phyloP scores from a whole-genome alignment of 2,113 vertebrate species.

The Gopherus flavomarginatus region DNA sequence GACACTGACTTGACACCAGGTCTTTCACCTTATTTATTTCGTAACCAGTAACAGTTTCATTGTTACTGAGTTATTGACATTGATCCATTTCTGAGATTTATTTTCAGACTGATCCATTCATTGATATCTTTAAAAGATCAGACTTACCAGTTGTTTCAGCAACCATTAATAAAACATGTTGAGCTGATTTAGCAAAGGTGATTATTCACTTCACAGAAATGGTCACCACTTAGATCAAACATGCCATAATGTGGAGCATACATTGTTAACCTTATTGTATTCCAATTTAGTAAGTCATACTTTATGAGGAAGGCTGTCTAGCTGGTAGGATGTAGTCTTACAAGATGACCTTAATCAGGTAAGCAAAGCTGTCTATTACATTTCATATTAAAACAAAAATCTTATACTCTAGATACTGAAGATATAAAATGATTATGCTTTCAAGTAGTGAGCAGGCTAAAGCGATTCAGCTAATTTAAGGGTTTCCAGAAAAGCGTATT shows the following conservation, averaged over 20 bases:
- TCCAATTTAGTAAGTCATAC: neutral
- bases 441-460: neutral
- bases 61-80: neutral
- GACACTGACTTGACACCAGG: neutral
- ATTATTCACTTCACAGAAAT: neutral
- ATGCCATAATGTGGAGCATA: neutral
- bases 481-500: slow-evolving; percentile 28
- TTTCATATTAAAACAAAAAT: slow-evolving; percentile 5
- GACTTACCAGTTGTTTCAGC: neutral
- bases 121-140: neutral
- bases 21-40: neutral
- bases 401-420: neutral
- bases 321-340: neutral
- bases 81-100: neutral
- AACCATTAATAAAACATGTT: neutral
- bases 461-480: neutral
- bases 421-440: neutral
- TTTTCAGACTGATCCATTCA: neutral
- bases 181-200: neutral
- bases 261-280: neutral
- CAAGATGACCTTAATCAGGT: neutral
- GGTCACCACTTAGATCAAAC: rapidly evolving
- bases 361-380: neutral
- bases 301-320: neutral
- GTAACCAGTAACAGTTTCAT: neutral